Base-by-base conservation (phyloP, 2,888 invertebrate species). In the Cantharis lateralis region DNA sequence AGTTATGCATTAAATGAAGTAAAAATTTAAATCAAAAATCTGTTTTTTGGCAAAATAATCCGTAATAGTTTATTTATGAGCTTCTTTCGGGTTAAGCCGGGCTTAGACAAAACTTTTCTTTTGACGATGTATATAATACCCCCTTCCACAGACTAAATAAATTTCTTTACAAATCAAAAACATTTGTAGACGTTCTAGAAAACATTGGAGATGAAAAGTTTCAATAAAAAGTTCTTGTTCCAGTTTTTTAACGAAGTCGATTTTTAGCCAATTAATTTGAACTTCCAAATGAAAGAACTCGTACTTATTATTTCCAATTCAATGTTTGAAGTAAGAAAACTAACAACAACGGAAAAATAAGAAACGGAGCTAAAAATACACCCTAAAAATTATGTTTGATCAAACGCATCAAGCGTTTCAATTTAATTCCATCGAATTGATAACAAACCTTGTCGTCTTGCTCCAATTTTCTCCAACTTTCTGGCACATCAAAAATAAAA, bases 381-480 rank as follows among this genome's bases (percentile, higher is more conserved):
- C 26, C 71, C 63, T 26, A 62, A 71, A 71, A 71, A 71, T 71
- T 71, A 71, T 71, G 62, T 62, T 71, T 63, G 62, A 71, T 71
- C 71, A 71, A 71, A 71, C 71, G 71, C 71, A 71, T 71, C 63
- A 26, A 71, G 63, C 71, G 62, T 71, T 63, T 71, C 71, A 71
- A 71, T 71, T 71, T 71, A 71, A 62, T 71, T 71, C 71, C 62
- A 63, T 62, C 63, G 71, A 71, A 71, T 71, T 71, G 71, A 71
- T 71, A 63, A 71, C 62, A 71, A 71, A 62, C 28, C 62, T 71
- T 63, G 71, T 71, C 71, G 13, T 32, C 32, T 32, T 32, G n/a
- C 32, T 32, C 32, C 5, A 32, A 32, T 32, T 32, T 32, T 32
- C n/a, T n/a, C 32, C 1, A 5, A 32, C 32, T 32, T 32, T 32